phyloP scores from a whole-genome alignment of 2,888 invertebrate genomes.

The Cosmia trapezina region DNA sequence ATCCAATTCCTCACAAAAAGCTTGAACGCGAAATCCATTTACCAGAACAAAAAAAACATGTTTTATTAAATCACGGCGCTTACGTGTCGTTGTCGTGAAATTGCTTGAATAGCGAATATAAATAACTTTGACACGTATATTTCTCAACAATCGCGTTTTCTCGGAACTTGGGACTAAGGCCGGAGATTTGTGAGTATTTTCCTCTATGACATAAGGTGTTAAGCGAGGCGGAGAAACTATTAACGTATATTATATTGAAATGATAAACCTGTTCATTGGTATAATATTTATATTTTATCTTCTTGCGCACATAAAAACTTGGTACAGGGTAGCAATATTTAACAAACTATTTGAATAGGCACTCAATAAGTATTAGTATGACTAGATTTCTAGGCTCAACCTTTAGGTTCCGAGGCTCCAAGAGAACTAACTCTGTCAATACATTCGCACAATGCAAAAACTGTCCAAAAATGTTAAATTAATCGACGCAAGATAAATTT shows the following conservation, averaged over 20 bases:
- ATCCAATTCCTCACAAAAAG: slow-evolving; percentile 4
- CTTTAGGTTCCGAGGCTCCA: too few relatives aligned
- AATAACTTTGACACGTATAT: slow-evolving; percentile 34
- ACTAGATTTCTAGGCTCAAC: too few relatives aligned
- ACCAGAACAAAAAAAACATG: background rate
- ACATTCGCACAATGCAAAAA: too few relatives aligned
- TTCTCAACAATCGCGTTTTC: slow-evolving; percentile 16
- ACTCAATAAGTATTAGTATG: too few relatives aligned
- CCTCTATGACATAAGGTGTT: background rate
- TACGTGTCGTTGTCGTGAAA: background rate
- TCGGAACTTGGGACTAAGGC: background rate
- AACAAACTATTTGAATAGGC: too few relatives aligned
- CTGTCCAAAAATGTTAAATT: too few relatives aligned
- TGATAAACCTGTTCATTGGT: too few relatives aligned
- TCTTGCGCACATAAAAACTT: too few relatives aligned
- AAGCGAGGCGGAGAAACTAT: background rate
- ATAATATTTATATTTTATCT: too few relatives aligned
- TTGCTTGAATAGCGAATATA: slow-evolving; percentile 16
- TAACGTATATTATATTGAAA: background rate
- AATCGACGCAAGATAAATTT: too few relatives aligned
- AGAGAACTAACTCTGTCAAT: too few relatives aligned
- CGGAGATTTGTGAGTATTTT: slow-evolving; percentile 15
- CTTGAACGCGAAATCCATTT: slow-evolving; percentile 5
- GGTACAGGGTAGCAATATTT: too few relatives aligned
- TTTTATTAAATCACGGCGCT: slow-evolving; percentile 25